phyloP scores from a whole-genome alignment of 2,113 vertebrate genomes.

The Dasyprocta punctata region DNA sequence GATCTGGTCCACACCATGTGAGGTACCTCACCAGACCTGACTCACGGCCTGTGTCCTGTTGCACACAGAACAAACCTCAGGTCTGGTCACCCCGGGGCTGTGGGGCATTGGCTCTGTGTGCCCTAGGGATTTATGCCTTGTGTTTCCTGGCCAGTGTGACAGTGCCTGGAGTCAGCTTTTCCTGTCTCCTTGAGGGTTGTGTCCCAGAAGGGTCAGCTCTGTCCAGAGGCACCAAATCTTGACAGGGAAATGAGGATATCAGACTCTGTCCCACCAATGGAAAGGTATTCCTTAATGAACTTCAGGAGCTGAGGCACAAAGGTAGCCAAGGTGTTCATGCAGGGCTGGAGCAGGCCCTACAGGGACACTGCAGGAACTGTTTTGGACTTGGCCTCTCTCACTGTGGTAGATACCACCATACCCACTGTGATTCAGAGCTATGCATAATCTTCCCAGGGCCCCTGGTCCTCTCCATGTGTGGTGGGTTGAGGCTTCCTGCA shows the following conservation, averaged over 20 bases:
- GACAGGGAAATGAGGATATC: neutral
- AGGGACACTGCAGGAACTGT: neutral
- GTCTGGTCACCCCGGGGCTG: too few species aligned
- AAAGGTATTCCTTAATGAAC: neutral
- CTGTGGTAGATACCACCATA: rapidly evolving
- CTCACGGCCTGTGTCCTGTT: neutral
- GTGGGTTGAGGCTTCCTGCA: rapidly evolving
- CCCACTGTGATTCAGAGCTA: neutral
- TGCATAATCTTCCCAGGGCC: neutral
- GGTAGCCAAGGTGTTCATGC: neutral
- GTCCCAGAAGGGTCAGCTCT: neutral
- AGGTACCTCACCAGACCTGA: too few species aligned
- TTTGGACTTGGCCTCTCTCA: neutral
- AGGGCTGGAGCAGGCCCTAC: neutral
- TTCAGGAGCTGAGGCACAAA: too few species aligned
- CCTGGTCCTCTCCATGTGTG: neutral
- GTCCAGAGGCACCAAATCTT: too few species aligned
- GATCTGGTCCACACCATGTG: too few species aligned
- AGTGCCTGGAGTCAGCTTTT: neutral
- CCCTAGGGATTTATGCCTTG: neutral
- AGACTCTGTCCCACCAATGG: neutral
- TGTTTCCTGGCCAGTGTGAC: neutral
- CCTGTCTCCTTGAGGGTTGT: neutral
- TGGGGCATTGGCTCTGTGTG: neutral
- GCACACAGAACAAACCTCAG: neutral